These are phyloP conservation scores for Brachystomella parvula DNA, from an alignment of 1,140 invertebrate genomes.

Conservation along the genomic window DNA sequence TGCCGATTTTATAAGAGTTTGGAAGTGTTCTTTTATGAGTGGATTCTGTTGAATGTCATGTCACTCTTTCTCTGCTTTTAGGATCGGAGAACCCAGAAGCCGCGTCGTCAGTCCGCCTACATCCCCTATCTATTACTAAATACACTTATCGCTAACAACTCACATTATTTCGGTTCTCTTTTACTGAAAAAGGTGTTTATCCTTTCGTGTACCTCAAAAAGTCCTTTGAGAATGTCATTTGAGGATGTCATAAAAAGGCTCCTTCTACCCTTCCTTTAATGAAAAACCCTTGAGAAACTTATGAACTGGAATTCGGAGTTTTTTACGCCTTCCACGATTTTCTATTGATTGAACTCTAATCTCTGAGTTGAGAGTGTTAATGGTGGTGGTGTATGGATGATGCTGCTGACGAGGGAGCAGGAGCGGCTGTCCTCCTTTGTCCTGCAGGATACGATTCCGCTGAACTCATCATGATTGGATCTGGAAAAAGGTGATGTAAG, in stretches of 20 bases:
- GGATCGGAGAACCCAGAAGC: background rate
- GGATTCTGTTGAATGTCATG: background rate
- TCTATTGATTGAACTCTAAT: background rate
- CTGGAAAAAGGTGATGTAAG: too few relatives aligned
- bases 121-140: conserved; percentile 7
- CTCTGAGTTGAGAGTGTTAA: background rate
- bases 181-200: conserved; percentile 1
- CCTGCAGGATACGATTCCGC: too few relatives aligned
- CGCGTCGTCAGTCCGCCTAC: background rate
- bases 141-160: background rate
- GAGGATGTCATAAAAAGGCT: background rate
- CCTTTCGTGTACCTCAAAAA: background rate
- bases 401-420: too few relatives aligned
- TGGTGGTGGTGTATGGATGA: background rate
- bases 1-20: too few relatives aligned
- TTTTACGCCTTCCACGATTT: background rate
- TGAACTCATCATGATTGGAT: too few relatives aligned
- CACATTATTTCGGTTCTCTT: background rate
- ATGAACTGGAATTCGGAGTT: background rate
- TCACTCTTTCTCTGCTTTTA: too few relatives aligned
- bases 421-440: too few relatives aligned
- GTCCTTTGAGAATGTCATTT: background rate
- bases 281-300: background rate
- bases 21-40: background rate
- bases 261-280: background rate